Evolutionary conservation across 2,113 vertebrate genomes (phyloP).

Genomic region (Poeciliopsis prolifica): DNA sequence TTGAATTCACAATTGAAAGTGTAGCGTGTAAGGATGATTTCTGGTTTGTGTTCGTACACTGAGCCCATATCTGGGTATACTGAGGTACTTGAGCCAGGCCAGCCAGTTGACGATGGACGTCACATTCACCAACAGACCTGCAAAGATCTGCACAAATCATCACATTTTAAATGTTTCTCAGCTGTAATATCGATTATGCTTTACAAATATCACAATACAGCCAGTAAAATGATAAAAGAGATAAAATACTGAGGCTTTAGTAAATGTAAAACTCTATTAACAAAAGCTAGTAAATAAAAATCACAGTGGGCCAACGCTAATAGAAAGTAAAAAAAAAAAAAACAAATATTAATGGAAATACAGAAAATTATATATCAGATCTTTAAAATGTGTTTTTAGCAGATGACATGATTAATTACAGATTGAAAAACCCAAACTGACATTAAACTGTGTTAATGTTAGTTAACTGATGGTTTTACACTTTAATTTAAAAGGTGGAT

Average conservation of each 20-base stretch:
- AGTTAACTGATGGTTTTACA: too few species aligned
- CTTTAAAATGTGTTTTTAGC: too few species aligned
- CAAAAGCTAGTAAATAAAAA: neutral
- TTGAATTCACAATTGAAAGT: neutral
- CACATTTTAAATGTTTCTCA: too few species aligned
- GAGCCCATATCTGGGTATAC: slow-evolving; percentile 88
- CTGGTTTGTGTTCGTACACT: slow-evolving; percentile 76
- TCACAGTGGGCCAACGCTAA: too few species aligned
- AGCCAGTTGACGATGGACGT: slow-evolving; percentile 83
- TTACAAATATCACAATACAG: neutral
- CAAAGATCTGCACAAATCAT: slow-evolving; percentile 83
- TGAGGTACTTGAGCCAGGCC: slow-evolving; percentile 90
- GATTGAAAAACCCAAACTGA: too few species aligned
- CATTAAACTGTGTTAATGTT: too few species aligned
- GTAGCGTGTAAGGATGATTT: neutral
- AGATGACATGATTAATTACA: too few species aligned
- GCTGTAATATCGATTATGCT: too few species aligned
- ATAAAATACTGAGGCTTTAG: neutral
- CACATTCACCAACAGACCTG: slow-evolving; percentile 89
- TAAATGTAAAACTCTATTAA: neutral
- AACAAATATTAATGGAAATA: too few species aligned
- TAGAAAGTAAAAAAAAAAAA: too few species aligned
- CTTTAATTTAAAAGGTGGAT: too few species aligned
- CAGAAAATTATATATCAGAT: too few species aligned
- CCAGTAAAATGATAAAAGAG: neutral